These are phyloP conservation scores for Buphagus erythrorhynchus DNA, from an alignment of 2,797 vertebrate species.

Conservation along the genomic window DNA sequence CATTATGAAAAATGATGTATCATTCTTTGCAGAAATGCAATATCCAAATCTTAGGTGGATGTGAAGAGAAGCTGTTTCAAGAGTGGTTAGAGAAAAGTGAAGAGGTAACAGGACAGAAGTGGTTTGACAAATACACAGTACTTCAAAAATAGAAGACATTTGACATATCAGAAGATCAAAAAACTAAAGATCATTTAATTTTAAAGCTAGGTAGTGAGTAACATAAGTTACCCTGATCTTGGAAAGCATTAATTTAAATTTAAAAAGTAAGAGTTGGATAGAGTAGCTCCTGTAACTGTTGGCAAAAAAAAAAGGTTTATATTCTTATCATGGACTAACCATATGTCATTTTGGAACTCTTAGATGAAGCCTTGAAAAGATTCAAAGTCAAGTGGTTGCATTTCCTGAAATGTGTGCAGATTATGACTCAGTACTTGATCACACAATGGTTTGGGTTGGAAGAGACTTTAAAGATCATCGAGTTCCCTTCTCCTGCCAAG, in stretches of 20 bases:
- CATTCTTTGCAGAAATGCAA: constrained; percentile 26
- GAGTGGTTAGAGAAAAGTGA: background rate
- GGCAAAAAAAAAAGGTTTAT: background rate
- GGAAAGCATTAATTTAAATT: background rate
- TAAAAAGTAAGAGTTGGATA: background rate
- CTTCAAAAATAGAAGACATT: background rate
- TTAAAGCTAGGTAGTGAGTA: background rate
- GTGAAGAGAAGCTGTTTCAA: constrained; percentile 1
- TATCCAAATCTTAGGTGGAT: background rate
- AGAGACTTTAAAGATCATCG: background rate
- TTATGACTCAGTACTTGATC: background rate
- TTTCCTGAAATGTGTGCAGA: background rate
- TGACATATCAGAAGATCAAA: background rate
- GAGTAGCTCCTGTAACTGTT: background rate
- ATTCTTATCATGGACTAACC: background rate
- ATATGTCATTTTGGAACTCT: background rate
- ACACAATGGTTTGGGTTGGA: background rate
- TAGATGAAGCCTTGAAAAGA: background rate
- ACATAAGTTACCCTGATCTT: background rate
- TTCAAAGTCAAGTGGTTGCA: background rate
- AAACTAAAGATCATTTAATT: background rate
- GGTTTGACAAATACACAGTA: background rate
- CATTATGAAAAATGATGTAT: constrained; percentile 36
- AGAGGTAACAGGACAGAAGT: background rate
- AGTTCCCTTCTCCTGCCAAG: background rate